phyloP scores from a whole-genome alignment of 2,797 vertebrate species.

The Falco berigora region DNA sequence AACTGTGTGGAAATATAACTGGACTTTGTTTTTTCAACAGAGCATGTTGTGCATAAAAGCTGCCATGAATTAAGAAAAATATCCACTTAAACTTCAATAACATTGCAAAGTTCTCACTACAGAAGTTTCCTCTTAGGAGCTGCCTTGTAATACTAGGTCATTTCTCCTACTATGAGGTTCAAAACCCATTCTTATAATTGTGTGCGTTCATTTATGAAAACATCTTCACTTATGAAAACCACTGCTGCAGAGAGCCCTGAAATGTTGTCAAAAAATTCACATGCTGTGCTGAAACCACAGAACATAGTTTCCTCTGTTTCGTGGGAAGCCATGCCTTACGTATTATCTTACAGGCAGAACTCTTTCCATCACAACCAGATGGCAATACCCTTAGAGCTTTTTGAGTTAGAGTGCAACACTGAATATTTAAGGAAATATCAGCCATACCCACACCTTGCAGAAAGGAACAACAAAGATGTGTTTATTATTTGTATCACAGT shows the following conservation, averaged over 20 bases:
- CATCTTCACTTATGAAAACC: not conserved
- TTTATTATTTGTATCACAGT: not conserved
- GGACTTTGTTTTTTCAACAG: not conserved
- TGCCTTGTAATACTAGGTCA: not conserved
- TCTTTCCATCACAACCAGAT: not conserved
- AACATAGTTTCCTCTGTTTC: not conserved
- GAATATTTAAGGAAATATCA: not conserved
- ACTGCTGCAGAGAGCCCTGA: not conserved
- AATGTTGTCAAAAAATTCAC: not conserved
- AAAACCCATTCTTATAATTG: not conserved
- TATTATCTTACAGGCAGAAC: not conserved
- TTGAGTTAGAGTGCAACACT: not conserved
- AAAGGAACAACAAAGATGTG: not conserved
- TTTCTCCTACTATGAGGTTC: not conserved
- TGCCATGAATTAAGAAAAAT: not conserved
- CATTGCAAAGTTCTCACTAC: not conserved
- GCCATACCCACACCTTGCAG: not conserved
- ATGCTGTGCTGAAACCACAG: not conserved
- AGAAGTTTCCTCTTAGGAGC: not conserved
- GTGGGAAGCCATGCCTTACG: not conserved
- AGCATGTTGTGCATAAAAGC: not conserved
- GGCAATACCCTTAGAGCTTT: not conserved
- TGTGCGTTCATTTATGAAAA: not conserved
- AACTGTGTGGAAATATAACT: not conserved
- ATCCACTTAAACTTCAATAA: not conserved